Evolutionary conservation across 2,888 invertebrate genomes (phyloP).

Genomic region (Esperia sulphurella): DNA sequence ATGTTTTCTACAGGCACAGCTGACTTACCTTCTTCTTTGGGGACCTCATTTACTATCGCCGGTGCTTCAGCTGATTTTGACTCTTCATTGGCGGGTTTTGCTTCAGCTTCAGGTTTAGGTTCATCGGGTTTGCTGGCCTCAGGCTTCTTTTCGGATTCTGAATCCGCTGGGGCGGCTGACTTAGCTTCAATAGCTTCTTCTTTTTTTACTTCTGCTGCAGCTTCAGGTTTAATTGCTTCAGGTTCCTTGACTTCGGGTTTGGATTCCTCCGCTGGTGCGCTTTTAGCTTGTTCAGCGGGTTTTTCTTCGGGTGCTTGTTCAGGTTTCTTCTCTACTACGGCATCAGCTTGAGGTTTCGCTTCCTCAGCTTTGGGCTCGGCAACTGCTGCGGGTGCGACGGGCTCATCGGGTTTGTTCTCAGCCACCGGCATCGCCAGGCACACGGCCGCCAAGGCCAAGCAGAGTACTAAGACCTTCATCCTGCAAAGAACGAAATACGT

Average conservation of each 20-base stretch:
- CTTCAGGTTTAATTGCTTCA: conserved; percentile 25
- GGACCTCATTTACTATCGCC: conserved; percentile 47
- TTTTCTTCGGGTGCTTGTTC: conserved; percentile 39
- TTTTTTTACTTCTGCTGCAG: conserved; percentile 29
- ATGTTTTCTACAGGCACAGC: conserved; percentile 38
- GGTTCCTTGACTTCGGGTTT: conserved; percentile 31
- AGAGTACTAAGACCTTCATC: conserved; percentile 83
- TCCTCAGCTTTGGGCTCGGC: conserved; percentile 37
- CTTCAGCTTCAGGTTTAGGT: conserved; percentile 20
- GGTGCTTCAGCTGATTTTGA: conserved; percentile 25
- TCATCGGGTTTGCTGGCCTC: conserved; percentile 15
- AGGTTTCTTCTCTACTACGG: conserved; percentile 33
- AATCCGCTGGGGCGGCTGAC: conserved; percentile 21
- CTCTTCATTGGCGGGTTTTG: conserved; percentile 29
- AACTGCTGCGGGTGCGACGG: conserved; percentile 32
- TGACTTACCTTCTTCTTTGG: conserved; percentile 42
- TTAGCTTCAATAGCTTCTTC: conserved; percentile 37
- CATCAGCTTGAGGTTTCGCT: conserved; percentile 29
- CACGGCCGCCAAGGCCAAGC: conserved; percentile 77
- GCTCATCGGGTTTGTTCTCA: conserved; percentile 54
- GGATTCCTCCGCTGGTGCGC: conserved; percentile 23
- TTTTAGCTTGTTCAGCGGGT: conserved; percentile 34
- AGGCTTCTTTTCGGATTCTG: conserved; percentile 15
- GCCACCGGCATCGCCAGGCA: conserved; percentile 81
- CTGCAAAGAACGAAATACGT: conserved; percentile 63